Percentiles rank a stretch among this genome's conserved stretches.
Evolutionary conservation across 2,797 vertebrate species (phyloP).

Genomic region (Decapterus maruadsi): DNA sequence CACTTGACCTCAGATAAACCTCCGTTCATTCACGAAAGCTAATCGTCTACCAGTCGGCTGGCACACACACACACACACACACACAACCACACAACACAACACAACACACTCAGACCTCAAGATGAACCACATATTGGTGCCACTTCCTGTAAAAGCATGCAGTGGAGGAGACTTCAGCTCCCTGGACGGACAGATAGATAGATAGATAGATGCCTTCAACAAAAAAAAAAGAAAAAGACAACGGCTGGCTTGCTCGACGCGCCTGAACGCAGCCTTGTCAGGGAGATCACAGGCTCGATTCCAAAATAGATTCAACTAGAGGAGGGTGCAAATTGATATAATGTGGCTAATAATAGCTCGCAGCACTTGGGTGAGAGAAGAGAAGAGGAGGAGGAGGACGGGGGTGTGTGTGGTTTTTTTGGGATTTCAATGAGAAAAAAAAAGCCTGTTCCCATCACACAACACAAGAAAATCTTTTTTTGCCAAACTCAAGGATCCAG

Average conservation of each 20-base stretch:
- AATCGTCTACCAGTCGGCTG: conserved; percentile 43
- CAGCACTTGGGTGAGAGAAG: background rate
- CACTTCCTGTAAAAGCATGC: conserved; percentile 51
- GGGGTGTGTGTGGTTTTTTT: conserved; percentile 47
- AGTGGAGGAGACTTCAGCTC: conserved; percentile 37
- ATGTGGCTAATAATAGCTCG: conserved; percentile 67
- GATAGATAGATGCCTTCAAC: conserved; percentile 54
- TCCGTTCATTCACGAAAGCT: conserved; percentile 42
- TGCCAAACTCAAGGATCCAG: no score
- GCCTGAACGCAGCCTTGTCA: conserved; percentile 41
- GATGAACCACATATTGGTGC: conserved; percentile 52
- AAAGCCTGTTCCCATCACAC: background rate
- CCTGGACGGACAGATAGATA: no score
- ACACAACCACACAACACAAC: no score
- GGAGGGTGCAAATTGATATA: conserved; percentile 58
- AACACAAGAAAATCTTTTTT: no score
- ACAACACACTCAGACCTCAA: conserved; percentile 36
- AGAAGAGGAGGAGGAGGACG: no score
- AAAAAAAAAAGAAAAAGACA: conserved; percentile 35
- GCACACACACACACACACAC: conserved; percentile 17
- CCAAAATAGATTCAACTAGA: conserved; percentile 60
- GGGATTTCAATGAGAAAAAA: conserved; percentile 33
- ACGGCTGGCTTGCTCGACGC: conserved; percentile 34
- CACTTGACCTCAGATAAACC: conserved; percentile 71
- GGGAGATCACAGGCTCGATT: conserved; percentile 64